These are phyloP conservation scores for Manduca sexta DNA, from an alignment of 1,140 invertebrate genomes.

Conservation along the genomic window DNA sequence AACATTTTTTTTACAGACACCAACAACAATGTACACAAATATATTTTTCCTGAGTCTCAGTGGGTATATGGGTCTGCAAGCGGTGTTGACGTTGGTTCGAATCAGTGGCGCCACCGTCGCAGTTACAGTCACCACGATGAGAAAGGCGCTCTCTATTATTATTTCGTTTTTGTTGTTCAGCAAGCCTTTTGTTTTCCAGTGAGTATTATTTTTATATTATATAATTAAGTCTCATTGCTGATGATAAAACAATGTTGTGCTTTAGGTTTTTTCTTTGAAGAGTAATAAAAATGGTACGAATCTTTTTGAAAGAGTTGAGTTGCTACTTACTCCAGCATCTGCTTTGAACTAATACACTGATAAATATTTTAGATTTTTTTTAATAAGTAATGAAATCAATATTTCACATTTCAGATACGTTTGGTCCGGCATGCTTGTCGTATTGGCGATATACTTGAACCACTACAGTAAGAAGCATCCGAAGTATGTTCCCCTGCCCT, in stretches of 20 bases:
- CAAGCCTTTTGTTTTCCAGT: constrained; percentile 96
- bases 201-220: constrained; percentile 68
- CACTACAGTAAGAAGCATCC: constrained; percentile 84
- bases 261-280: too few relatives aligned
- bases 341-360: too few relatives aligned
- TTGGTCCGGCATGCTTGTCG: constrained; percentile 90
- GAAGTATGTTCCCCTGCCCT: constrained; percentile 38
- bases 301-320: too few relatives aligned
- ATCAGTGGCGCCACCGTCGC: constrained; percentile 92
- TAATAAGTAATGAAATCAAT: neutral
- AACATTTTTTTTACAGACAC: constrained; percentile 72
- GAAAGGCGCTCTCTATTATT: constrained; percentile 94
- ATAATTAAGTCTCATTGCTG: neutral
- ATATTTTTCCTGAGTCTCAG: constrained; percentile 89
- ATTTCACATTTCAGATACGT: constrained; percentile 80
- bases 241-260: too few relatives aligned
- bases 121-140: constrained; percentile 90
- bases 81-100: constrained; percentile 90
- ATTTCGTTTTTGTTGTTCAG: constrained; percentile 95
- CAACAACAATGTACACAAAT: constrained; percentile 87
- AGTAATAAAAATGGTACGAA: too few relatives aligned
- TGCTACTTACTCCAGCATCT: too few relatives aligned
- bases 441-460: constrained; percentile 93
- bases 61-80: constrained; percentile 94
- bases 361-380: too few relatives aligned